Base-by-base conservation (phyloP, 2,888 invertebrate genomes). In the Diachrysia chrysitis region DNA sequence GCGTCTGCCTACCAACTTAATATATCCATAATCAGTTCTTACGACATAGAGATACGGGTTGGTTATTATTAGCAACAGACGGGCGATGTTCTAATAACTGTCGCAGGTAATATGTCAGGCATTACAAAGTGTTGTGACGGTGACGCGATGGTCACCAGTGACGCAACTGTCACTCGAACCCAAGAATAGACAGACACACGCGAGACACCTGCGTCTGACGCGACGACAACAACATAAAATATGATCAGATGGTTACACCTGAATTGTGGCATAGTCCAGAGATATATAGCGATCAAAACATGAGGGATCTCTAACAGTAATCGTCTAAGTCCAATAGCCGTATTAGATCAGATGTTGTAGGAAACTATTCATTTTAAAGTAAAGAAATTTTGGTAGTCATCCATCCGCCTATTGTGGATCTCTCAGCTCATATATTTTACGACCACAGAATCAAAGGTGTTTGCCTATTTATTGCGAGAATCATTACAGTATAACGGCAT, bases 121-220 rank as follows among this genome's bases (percentile, higher is more conserved):
- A 25, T 32, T 58, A 60, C 54, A 54, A 19, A 66, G 67, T 74
- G 68, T 58, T 63, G 76, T 71, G 79, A 76, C 75, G 32, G 10
- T 32, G 32, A 32, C 16, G 75, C 58, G 16, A 16, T 25, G 25
- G 21, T 21, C 55, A 25, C 25, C 32, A 42, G 35, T 90, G 91
- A 90, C 90, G 91, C 85, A 89, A 88, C 56, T 87, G 87, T 89
- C 88, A 85, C 82, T 73, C 75, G 63, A 16, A 56, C 78, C 78
- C 82, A 78, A 82, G 78, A 91, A 92, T 92, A 93, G 89, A 89
- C 71, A 92, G 93, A 93, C 93, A 86, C 73, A 71, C 85, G 83
- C 83, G 87, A 93, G 93, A 93, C 93, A 93, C 92, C 92, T 93
- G 92, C 81, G 86, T 63, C 19, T 64, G 62, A 73, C 70, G 72